Conservation (phyloP, 2,888 invertebrate genomes). For the Allophyes oxyacanthae region DNA sequence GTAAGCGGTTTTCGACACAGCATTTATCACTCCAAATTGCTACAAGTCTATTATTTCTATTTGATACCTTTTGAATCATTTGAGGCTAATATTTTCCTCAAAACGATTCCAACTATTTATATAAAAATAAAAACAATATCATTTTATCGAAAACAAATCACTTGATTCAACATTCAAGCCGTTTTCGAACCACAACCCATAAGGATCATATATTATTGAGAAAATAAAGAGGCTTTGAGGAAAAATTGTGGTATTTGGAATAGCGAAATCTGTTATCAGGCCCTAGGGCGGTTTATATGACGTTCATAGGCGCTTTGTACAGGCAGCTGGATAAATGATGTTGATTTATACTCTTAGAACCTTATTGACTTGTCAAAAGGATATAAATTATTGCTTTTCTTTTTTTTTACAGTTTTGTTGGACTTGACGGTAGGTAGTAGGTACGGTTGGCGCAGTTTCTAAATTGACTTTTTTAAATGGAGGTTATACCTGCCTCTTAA, state of each 20-base stretch:
- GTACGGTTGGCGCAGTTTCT: too few relatives aligned
- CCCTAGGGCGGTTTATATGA: conserved; percentile 28
- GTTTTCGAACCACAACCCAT: neutral
- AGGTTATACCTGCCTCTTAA: too few relatives aligned
- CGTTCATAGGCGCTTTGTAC: conserved; percentile 18
- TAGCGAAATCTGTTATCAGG: conserved; percentile 27
- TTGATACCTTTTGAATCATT: too few relatives aligned
- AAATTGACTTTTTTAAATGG: too few relatives aligned
- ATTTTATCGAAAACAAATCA: neutral
- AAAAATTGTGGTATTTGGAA: conserved; percentile 15
- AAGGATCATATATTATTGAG: conserved; percentile 7
- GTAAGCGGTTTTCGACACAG: too few relatives aligned
- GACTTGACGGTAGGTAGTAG: neutral
- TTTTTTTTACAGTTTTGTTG: neutral
- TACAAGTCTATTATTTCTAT: too few relatives aligned
- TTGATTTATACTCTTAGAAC: conserved; percentile 16
- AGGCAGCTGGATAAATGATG: conserved; percentile 21
- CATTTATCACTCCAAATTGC: too few relatives aligned
- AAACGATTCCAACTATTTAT: too few relatives aligned
- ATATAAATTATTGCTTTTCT: conserved; percentile 15
- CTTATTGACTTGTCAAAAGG: conserved; percentile 14
- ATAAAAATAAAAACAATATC: too few relatives aligned
- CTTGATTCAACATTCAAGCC: neutral
- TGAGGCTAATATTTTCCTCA: too few relatives aligned
- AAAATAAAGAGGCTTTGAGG: conserved; percentile 10